phyloP scores from a whole-genome alignment of 2,888 invertebrate species.

The Bellardia bayeri region DNA sequence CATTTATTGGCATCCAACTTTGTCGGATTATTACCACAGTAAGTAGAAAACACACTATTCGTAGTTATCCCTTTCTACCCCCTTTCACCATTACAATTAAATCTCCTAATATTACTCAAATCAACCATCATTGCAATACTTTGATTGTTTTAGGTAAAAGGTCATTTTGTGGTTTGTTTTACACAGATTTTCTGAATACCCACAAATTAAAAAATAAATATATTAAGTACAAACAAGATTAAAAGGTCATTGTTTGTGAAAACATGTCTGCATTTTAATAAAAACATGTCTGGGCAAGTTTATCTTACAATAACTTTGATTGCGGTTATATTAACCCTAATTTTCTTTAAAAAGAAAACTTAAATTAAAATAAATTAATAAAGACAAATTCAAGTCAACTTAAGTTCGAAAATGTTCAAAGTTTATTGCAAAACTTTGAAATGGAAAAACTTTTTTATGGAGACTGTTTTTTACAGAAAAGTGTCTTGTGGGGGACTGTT shows the following conservation, averaged over 20 bases:
- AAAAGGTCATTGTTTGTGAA: not conserved
- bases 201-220: not conserved
- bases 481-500: too few species aligned
- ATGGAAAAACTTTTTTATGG: too few species aligned
- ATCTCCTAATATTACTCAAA: too few species aligned
- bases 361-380: too few species aligned
- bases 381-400: too few species aligned
- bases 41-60: slow-evolving; percentile 71
- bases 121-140: too few species aligned
- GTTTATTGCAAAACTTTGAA: too few species aligned
- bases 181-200: not conserved
- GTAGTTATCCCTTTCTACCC: not conserved
- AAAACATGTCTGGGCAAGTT: not conserved
- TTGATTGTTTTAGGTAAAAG: not conserved
- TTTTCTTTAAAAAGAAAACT: too few species aligned
- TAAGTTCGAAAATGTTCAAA: too few species aligned
- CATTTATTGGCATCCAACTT: slow-evolving; percentile 77
- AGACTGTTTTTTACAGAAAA: too few species aligned
- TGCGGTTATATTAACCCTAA: too few species aligned
- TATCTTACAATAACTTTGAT: not conserved
- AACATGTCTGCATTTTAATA: not conserved
- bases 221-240: not conserved
- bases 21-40: slow-evolving; percentile 81
- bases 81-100: not conserved
- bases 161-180: not conserved